Evolutionary conservation across 1,140 invertebrate genomes (phyloP).

Genomic region (Phymastichus coffea): DNA sequence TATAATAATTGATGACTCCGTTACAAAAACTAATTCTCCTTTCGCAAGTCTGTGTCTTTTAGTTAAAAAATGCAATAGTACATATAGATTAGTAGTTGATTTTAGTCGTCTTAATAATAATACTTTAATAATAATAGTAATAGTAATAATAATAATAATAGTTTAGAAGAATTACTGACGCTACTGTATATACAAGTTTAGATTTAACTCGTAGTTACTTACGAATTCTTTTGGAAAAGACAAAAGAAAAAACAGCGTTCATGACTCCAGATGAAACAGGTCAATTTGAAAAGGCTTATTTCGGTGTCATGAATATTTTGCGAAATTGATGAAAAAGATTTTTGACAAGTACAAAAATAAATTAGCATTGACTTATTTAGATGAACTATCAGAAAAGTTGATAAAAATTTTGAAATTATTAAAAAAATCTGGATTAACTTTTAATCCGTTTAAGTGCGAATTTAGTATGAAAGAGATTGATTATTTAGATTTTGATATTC

Average conservation of each 20-base stretch:
- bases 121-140: constrained; percentile 25
- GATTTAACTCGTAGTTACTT: constrained; percentile 29
- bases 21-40: constrained; percentile 1
- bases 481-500: constrained; percentile 35
- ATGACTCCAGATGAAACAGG: constrained; percentile 35
- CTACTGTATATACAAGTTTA: constrained; percentile 20
- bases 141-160: constrained; percentile 27
- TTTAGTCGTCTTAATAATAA: constrained; percentile 30
- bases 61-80: constrained; percentile 24
- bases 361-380: constrained; percentile 10
- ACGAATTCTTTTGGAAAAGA: constrained; percentile 18
- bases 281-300: constrained; percentile 39
- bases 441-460: neutral
- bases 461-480: neutral
- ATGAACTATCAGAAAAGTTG: constrained; percentile 25
- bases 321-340: constrained; percentile 32
- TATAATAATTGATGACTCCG: no score
- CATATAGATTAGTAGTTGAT: constrained; percentile 28
- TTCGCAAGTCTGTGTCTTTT: constrained; percentile 22
- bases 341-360: constrained; percentile 27
- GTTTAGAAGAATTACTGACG: constrained; percentile 18
- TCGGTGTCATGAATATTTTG: constrained; percentile 41
- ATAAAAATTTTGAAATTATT: constrained; percentile 33
- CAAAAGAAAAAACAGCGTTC: constrained; percentile 45
- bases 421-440: constrained; percentile 29